Evolutionary conservation across 1,140 invertebrate genomes (phyloP).

Genomic region (Trissolcus basalis): DNA sequence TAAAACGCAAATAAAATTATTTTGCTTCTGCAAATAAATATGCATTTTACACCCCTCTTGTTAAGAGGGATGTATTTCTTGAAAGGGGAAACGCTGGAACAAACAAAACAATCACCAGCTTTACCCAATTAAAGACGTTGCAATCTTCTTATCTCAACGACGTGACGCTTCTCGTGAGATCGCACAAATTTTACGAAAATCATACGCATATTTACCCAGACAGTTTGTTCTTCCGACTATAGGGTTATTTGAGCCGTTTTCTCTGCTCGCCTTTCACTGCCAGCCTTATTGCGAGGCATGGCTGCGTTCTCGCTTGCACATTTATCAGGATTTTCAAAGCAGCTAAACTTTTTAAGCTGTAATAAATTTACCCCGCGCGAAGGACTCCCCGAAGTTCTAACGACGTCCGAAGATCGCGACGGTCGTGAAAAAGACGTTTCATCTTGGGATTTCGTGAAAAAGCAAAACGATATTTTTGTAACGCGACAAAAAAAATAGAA

Average conservation of each 20-base stretch:
- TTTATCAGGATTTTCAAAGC: slow-evolving; percentile 77
- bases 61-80: slow-evolving; percentile 27
- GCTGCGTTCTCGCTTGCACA: slow-evolving; percentile 67
- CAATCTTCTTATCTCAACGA: slow-evolving; percentile 42
- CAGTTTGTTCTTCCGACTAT: slow-evolving; percentile 72
- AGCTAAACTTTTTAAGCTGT: slow-evolving; percentile 76
- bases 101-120: slow-evolving; percentile 57
- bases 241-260: slow-evolving; percentile 62
- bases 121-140: slow-evolving; percentile 54
- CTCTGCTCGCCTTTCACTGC: slow-evolving; percentile 52
- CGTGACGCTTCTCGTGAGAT: slow-evolving; percentile 25
- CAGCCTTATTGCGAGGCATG: slow-evolving; percentile 46
- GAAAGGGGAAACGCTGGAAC: slow-evolving; percentile 30
- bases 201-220: slow-evolving; percentile 55
- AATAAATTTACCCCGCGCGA: slow-evolving; percentile 71
- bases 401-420: slow-evolving; percentile 62
- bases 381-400: slow-evolving; percentile 60
- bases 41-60: neutral
- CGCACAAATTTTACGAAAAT: slow-evolving; percentile 48
- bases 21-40: slow-evolving; percentile 11
- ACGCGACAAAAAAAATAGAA: slow-evolving; percentile 3
- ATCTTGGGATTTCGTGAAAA: slow-evolving; percentile 35
- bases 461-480: slow-evolving; percentile 10
- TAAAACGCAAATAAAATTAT: slow-evolving; percentile 12
- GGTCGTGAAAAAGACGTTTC: slow-evolving; percentile 53